Conservation (phyloP, 2,797 vertebrate genomes). For the Stomatorhinus walkeri region DNA sequence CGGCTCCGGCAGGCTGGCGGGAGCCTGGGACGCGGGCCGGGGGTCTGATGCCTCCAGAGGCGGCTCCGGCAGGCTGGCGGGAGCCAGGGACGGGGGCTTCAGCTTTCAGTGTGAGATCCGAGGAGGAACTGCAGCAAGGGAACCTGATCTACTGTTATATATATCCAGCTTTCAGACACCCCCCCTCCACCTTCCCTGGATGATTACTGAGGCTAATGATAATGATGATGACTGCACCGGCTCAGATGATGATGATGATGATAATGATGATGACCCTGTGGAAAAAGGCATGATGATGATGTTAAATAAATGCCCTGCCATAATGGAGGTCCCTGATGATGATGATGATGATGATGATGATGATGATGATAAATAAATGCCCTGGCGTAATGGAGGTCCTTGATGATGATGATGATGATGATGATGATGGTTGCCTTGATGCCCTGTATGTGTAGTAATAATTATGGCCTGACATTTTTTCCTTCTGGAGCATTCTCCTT, state of each 20-base stretch:
- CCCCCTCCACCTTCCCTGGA: conserved; percentile 51
- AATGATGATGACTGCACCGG: conserved; percentile 74
- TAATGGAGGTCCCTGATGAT: conserved; percentile 46
- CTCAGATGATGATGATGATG: conserved; percentile 48
- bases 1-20: background rate
- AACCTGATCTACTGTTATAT: conserved; percentile 43
- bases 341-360: conserved; percentile 69
- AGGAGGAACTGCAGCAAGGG: conserved; percentile 14
- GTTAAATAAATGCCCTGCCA: conserved; percentile 37
- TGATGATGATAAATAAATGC: conserved; percentile 44
- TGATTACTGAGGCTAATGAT: conserved; percentile 72
- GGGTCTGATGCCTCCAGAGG: background rate
- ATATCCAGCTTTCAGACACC: conserved; percentile 47
- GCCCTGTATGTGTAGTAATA: conserved; percentile 57
- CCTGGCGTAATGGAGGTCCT: conserved; percentile 33
- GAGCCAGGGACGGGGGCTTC: background rate
- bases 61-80: background rate
- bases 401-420: conserved; percentile 65
- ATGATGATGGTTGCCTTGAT: conserved; percentile 67
- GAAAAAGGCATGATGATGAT: conserved; percentile 48
- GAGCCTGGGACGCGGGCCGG: background rate
- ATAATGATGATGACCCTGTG: conserved; percentile 43
- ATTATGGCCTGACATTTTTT: conserved; percentile 53
- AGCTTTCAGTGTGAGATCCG: background rate
- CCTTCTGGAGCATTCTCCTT: background rate